A percentile compares a stretch with the other conserved stretches of the same genome.
These are phyloP conservation scores for Periophthalmodon schlosseri DNA, from an alignment of 2,113 vertebrate genomes.

Conservation along the genomic window DNA sequence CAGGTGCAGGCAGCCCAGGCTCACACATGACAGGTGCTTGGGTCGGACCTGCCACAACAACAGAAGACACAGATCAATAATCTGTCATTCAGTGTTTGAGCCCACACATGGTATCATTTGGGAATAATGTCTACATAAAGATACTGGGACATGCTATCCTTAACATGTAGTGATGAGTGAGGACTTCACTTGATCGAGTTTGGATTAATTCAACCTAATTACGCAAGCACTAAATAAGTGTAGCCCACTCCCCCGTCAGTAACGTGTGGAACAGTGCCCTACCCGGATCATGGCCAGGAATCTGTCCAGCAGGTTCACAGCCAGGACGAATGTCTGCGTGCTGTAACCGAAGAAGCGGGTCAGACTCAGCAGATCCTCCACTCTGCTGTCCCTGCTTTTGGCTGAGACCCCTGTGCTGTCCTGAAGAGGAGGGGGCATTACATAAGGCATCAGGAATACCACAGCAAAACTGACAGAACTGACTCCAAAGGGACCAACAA, in stretches of 20 bases:
- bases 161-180: too few species aligned
- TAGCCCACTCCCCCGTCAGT: too few species aligned
- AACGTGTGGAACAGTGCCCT: constrained; percentile 12
- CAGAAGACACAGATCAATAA: background rate
- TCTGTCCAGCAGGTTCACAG: constrained; percentile 95
- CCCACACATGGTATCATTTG: too few species aligned
- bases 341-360: constrained; percentile 94
- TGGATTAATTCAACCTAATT: too few species aligned
- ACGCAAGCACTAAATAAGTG: too few species aligned
- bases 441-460: background rate
- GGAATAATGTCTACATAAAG: too few species aligned
- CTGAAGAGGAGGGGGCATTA: constrained; percentile 52
- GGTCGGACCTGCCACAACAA: constrained; percentile 84
- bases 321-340: constrained; percentile 93
- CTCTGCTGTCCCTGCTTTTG: constrained; percentile 88
- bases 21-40: constrained; percentile 95
- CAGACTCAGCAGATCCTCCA: constrained; percentile 94
- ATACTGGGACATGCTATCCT: too few species aligned
- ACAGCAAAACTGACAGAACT: background rate
- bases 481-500: too few species aligned
- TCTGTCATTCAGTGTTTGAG: too few species aligned
- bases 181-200: too few species aligned
- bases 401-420: constrained; percentile 86
- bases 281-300: constrained; percentile 98
- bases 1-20: constrained; percentile 91